A percentile compares a stretch with the other conserved stretches of the same genome.
Conservation (phyloP, 2,113 vertebrate genomes). For the Oostethus manadensis region DNA sequence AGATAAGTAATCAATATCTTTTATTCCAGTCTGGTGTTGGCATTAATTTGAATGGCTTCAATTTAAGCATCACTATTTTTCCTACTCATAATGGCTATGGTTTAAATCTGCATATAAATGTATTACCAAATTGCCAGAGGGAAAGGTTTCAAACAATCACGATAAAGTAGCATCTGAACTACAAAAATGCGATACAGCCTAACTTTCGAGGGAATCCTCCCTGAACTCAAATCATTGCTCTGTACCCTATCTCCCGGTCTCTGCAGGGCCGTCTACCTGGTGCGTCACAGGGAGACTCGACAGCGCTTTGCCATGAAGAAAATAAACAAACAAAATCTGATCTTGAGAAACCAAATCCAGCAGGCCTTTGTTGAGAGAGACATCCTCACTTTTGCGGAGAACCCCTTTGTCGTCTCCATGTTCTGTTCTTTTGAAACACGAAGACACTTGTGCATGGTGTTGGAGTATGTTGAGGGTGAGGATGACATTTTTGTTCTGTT, state of each 20-base stretch:
- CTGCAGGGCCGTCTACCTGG: constrained; percentile 85
- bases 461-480: constrained; percentile 94
- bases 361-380: constrained; percentile 93
- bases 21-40: no score
- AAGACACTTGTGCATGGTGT: constrained; percentile 92
- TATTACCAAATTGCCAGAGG: no score
- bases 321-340: constrained; percentile 97
- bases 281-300: constrained; percentile 84
- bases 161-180: no score
- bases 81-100: no score
- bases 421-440: constrained; percentile 93
- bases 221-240: no score
- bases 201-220: no score
- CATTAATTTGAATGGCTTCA: no score
- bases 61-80: no score
- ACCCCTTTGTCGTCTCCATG: constrained; percentile 93
- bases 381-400: constrained; percentile 94
- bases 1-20: no score
- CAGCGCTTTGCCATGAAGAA: constrained; percentile 97
- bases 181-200: no score
- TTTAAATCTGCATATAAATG: no score
- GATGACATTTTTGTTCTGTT: neutral
- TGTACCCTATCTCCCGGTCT: neutral
- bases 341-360: constrained; percentile 91
- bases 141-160: no score